phyloP scores from a whole-genome alignment of 2,113 vertebrate species.

The Holacanthus passer region DNA sequence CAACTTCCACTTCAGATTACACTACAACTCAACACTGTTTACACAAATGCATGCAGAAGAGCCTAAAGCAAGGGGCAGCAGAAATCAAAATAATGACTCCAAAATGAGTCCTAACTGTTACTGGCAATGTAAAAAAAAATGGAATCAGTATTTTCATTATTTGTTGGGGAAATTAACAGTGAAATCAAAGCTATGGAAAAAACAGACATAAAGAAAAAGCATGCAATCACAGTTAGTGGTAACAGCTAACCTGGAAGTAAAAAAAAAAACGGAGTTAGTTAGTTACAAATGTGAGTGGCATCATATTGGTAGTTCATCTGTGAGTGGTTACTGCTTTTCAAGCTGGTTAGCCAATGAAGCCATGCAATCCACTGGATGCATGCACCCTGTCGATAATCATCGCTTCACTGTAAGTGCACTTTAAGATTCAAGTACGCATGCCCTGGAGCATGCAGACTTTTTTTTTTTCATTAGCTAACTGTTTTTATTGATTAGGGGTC shows the following conservation, averaged over 20 bases:
- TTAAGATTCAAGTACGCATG: slow-evolving; percentile 60
- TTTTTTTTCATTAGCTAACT: slow-evolving; percentile 81
- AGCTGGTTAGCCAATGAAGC: slow-evolving; percentile 61
- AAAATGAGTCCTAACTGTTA: slow-evolving; percentile 34
- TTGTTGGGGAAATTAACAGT: slow-evolving; percentile 25
- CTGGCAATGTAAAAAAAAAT: slow-evolving; percentile 30
- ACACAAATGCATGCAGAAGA: slow-evolving; percentile 86
- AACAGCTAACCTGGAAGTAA: slow-evolving; percentile 80
- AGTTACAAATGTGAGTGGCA: slow-evolving; percentile 74
- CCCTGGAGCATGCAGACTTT: slow-evolving; percentile 69
- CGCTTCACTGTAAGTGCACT: slow-evolving; percentile 55
- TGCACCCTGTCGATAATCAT: slow-evolving; percentile 66
- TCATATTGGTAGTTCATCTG: slow-evolving; percentile 59
- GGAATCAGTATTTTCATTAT: slow-evolving; percentile 38
- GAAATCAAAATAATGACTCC: slow-evolving; percentile 4
- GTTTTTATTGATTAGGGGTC: slow-evolving; percentile 79
- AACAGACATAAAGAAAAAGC: slow-evolving; percentile 67
- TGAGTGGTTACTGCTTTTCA: slow-evolving; percentile 53
- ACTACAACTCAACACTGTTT: slow-evolving; percentile 88
- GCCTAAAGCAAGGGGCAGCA: slow-evolving; percentile 49
- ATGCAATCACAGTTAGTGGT: slow-evolving; percentile 81
- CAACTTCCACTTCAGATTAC: slow-evolving; percentile 90
- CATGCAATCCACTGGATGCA: slow-evolving; percentile 77
- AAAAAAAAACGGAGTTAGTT: slow-evolving; percentile 75
- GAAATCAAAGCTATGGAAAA: slow-evolving; percentile 51